phyloP scores from a whole-genome alignment of 2,888 invertebrate species.

The Lasioglossum pauxillum region DNA sequence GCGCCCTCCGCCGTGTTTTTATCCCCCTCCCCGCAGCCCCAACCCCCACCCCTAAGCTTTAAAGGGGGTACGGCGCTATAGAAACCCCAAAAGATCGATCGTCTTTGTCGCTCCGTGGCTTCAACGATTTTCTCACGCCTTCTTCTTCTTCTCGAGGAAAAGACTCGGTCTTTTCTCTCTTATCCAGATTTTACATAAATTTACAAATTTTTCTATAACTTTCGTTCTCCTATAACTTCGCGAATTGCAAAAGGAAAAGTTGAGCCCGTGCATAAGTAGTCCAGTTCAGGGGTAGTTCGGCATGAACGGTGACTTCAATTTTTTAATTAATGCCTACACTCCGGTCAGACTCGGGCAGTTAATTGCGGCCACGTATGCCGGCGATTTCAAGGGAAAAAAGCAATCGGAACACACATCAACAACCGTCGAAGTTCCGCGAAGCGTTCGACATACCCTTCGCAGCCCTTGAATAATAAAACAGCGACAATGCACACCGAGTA shows the following conservation, averaged over 20 bases:
- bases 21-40: constrained; percentile 1
- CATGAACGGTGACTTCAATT: background rate
- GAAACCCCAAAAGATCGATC: background rate
- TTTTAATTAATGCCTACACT: background rate
- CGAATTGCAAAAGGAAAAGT: no score
- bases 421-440: background rate
- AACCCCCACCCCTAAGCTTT: background rate
- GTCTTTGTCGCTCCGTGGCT: background rate
- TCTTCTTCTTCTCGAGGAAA: no score
- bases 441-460: background rate
- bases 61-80: background rate
- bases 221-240: no score
- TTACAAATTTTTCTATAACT: no score
- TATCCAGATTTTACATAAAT: background rate
- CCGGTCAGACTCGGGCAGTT: background rate
- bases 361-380: background rate
- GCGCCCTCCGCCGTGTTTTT: constrained; percentile 54
- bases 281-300: no score
- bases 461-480: background rate
- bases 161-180: no score
- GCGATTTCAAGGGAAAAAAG: background rate
- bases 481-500: background rate
- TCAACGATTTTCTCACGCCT: background rate
- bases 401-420: background rate
- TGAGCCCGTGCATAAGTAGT: no score